Evolutionary conservation across 2,113 vertebrate species (phyloP), one percentile per base, ranked within the genome.

Genomic region (Columbina picui): DNA sequence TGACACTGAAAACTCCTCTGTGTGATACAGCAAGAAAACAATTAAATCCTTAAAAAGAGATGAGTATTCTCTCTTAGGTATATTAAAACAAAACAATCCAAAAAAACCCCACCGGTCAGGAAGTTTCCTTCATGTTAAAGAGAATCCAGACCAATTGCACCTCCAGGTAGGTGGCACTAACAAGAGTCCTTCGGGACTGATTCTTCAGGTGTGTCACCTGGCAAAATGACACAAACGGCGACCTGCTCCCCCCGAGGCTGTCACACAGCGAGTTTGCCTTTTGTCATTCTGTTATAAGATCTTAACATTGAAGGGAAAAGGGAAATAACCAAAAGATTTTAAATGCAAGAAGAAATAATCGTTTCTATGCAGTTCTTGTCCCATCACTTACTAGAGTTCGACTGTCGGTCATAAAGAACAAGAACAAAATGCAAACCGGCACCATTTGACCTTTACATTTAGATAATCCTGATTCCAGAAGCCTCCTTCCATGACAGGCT

Each of bases 191-290:
- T 70, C 50, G 53, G n/a, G 32, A n/a, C 12, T 49, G 10, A 39
- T 81, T n/a, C 39, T 61, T 63, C 43, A 57, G 10, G 10, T 49
- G 22, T 41, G 76, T 41, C 43, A 65, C 22, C 38, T n/a, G 7
- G 23, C 2, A 26, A 43, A 49, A 27, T 45, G 18, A 2, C 29
- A 25, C 12, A 32, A 12, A 30, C n/a, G 20, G 43, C 0, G 1
- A 12, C 6, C 15, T 55, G 26, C 22, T 60, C 60, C 53, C 38
- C 75, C 25, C 18, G n/a, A 65, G 8, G 13, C 17, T 77, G 53
- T 43, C 57, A 50, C 21, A 78, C 1, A 26, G 10, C 0, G 1
- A 39, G 5, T 49, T 61, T 69, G 8, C 4, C 47, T 67, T 55
- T 59, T 55, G 22, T 9, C 26, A 12, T 63, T 38, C 55, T 1